These are phyloP conservation scores for Steinernema feltiae DNA, from an alignment of 1,140 invertebrate genomes.

Conservation along the genomic window DNA sequence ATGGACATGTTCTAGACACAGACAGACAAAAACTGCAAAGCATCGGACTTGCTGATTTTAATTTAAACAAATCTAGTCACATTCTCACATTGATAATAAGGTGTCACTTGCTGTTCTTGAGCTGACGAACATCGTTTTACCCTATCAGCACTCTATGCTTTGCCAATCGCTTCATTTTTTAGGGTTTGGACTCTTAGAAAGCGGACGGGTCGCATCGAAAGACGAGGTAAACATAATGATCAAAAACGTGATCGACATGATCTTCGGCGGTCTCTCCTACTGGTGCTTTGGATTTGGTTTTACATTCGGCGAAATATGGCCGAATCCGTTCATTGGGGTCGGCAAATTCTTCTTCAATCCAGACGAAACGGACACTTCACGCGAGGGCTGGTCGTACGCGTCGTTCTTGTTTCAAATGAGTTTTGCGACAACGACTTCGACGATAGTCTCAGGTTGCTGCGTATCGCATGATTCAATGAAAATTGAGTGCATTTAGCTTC, in stretches of 20 bases:
- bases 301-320: slow-evolving; percentile 73
- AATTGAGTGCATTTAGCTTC: slow-evolving; percentile 59
- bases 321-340: slow-evolving; percentile 69
- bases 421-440: slow-evolving; percentile 60
- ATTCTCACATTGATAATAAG: too few relatives aligned
- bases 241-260: slow-evolving; percentile 86
- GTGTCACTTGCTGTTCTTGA: too few relatives aligned
- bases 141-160: too few relatives aligned
- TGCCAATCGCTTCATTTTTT: too few relatives aligned
- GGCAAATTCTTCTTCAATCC: slow-evolving; percentile 63
- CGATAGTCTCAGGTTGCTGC: slow-evolving; percentile 57
- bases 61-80: too few relatives aligned
- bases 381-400: slow-evolving; percentile 55
- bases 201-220: slow-evolving; percentile 81
- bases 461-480: slow-evolving; percentile 16
- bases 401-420: slow-evolving; percentile 59
- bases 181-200: slow-evolving; percentile 86
- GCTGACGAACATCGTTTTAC: too few relatives aligned
- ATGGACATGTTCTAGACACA: too few relatives aligned
- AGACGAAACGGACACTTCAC: slow-evolving; percentile 18
- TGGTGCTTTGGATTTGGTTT: slow-evolving; percentile 89
- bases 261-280: slow-evolving; percentile 82
- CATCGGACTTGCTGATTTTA: too few relatives aligned
- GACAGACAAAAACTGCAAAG: too few relatives aligned
- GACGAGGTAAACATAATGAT: slow-evolving; percentile 96